A percentile compares a stretch with the other conserved stretches of the same genome.
Conservation (phyloP, 2,113 vertebrate genomes). For the Oryzias javanicus region DNA sequence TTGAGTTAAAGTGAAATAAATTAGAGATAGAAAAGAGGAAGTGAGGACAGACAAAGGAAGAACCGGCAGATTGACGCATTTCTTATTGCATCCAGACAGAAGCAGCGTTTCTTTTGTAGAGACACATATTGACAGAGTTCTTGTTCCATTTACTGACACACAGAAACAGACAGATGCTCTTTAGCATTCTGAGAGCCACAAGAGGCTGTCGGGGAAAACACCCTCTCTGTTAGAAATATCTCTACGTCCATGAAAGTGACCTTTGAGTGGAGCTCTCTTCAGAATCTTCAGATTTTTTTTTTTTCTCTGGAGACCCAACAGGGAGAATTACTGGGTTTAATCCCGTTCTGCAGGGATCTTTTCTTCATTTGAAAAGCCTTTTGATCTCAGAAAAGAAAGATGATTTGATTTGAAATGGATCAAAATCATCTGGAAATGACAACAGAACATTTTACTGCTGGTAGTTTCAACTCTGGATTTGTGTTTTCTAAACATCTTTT, state of each 20-base stretch:
- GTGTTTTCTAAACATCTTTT: no score
- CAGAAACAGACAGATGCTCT: conserved; percentile 3
- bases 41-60: conserved; percentile 3
- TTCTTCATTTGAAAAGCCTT: background rate
- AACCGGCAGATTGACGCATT: background rate
- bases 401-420: no score
- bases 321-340: background rate
- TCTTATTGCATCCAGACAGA: background rate
- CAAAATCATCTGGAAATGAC: no score
- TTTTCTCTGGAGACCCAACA: background rate
- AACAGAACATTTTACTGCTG: no score
- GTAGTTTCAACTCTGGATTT: no score
- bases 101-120: background rate
- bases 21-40: background rate
- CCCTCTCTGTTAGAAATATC: no score
- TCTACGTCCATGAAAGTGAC: no score
- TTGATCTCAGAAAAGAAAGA: no score
- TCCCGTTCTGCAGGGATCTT: background rate
- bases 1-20: conserved; percentile 17
- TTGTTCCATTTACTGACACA: conserved; percentile 1
- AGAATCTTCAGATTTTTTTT: no score
- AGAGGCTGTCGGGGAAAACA: conserved; percentile 30
- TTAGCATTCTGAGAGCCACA: conserved; percentile 1
- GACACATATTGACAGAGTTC: background rate
- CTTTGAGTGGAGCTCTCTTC: background rate